A percentile compares a stretch with the other conserved stretches of the same genome.
Conservation (phyloP, 1,140 invertebrate genomes). For the Cotesia typhae region DNA sequence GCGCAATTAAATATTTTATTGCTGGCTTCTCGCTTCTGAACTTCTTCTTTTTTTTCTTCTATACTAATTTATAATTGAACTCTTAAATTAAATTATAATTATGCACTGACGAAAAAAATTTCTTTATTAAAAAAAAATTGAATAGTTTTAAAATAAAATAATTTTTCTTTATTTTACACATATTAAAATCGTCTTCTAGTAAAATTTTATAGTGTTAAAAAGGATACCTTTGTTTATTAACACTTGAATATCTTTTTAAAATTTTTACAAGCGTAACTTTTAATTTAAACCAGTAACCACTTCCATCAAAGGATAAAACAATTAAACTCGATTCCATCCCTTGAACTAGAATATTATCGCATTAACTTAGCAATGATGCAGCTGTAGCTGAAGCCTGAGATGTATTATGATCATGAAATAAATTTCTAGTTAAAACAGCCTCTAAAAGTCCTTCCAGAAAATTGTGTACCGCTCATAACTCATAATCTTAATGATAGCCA, state of each 20-base stretch:
- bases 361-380: background rate
- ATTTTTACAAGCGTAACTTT: constrained; percentile 4
- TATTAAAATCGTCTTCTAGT: too few species aligned
- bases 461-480: too few species aligned
- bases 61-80: constrained; percentile 23
- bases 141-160: too few species aligned
- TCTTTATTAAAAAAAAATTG: too few species aligned
- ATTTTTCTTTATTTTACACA: too few species aligned
- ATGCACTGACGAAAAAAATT: too few species aligned
- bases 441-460: constrained; percentile 2
- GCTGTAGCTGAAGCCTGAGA: background rate
- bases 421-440: constrained; percentile 20
- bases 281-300: background rate
- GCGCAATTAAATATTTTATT: constrained; percentile 42
- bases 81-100: constrained; percentile 11
- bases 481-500: too few species aligned
- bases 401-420: background rate
- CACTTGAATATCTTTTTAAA: background rate
- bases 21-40: constrained; percentile 35
- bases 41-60: constrained; percentile 24
- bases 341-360: background rate
- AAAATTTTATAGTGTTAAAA: too few species aligned
- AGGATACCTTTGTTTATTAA: too few species aligned
- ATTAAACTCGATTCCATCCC: too few species aligned
- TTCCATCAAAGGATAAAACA: too few species aligned